These are phyloP conservation scores for Hirundichthys speculiger DNA, from an alignment of 2,113 vertebrate species.

Conservation along the genomic window DNA sequence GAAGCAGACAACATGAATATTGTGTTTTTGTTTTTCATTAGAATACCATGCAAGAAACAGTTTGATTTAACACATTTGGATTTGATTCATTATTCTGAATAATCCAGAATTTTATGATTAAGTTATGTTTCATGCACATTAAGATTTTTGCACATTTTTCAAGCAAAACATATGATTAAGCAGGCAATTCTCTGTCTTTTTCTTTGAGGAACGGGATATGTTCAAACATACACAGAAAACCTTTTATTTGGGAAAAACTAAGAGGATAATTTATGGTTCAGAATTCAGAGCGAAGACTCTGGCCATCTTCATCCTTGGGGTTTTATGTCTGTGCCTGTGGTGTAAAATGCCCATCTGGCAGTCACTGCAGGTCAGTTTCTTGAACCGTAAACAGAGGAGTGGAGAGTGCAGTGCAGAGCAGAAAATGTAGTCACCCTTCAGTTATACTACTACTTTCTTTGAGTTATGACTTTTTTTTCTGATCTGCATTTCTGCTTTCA, in stretches of 20 bases:
- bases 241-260: slow-evolving; percentile 14
- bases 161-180: neutral
- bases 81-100: too few species aligned
- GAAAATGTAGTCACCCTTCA: neutral
- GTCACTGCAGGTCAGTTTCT: slow-evolving; percentile 40
- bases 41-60: too few species aligned
- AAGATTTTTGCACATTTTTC: too few species aligned
- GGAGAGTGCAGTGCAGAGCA: neutral
- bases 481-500: neutral
- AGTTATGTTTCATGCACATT: too few species aligned
- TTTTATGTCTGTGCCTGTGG: slow-evolving; percentile 56
- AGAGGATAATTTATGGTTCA: slow-evolving; percentile 43
- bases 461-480: neutral
- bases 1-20: too few species aligned
- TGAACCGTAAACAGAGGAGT: slow-evolving; percentile 12
- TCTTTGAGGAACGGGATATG: neutral
- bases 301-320: slow-evolving; percentile 38
- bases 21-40: too few species aligned
- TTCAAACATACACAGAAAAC: slow-evolving; percentile 29
- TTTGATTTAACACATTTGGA: too few species aligned
- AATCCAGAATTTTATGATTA: too few species aligned
- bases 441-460: too few species aligned
- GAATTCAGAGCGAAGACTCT: slow-evolving; percentile 19
- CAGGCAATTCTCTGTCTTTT: neutral
- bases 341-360: slow-evolving; percentile 21